A percentile compares a stretch with the other conserved stretches of the same genome.
These are phyloP conservation scores for Rousettus madagascariensis DNA, from an alignment of 2,797 vertebrate species.

Conservation along the genomic window DNA sequence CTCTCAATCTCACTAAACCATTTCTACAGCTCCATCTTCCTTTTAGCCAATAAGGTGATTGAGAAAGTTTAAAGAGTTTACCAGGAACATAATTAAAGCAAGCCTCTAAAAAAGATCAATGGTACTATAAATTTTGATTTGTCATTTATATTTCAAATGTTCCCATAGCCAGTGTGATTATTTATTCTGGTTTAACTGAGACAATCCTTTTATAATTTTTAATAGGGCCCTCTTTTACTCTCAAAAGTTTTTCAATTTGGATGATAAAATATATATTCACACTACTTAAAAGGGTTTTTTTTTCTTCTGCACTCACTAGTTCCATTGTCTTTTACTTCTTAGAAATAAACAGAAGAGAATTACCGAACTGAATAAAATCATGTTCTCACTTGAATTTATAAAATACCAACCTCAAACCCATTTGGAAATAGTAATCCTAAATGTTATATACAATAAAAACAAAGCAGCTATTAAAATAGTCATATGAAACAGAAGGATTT, in stretches of 20 bases:
- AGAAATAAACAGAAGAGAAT: slow-evolving; percentile 10
- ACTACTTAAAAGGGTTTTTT: neutral
- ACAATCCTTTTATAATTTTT: neutral
- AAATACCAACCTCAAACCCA: neutral
- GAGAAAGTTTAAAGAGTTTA: neutral
- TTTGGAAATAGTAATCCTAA: neutral
- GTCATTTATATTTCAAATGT: neutral
- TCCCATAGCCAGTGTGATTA: neutral
- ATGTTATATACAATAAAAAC: neutral
- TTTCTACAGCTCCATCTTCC: neutral
- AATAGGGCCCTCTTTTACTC: neutral
- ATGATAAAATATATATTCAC: neutral
- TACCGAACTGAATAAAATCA: neutral
- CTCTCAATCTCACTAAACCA: neutral
- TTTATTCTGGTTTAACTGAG: neutral
- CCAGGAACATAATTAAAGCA: neutral
- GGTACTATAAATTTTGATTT: slow-evolving; percentile 10
- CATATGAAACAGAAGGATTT: neutral
- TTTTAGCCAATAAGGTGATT: neutral
- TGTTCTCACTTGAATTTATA: neutral
- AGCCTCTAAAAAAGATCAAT: neutral
- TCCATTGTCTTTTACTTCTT: neutral
- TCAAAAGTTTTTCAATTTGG: neutral
- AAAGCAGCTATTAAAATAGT: neutral
- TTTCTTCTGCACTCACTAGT: neutral